phyloP scores from a whole-genome alignment of 2,888 invertebrate genomes.

The Pandemis corylana region DNA sequence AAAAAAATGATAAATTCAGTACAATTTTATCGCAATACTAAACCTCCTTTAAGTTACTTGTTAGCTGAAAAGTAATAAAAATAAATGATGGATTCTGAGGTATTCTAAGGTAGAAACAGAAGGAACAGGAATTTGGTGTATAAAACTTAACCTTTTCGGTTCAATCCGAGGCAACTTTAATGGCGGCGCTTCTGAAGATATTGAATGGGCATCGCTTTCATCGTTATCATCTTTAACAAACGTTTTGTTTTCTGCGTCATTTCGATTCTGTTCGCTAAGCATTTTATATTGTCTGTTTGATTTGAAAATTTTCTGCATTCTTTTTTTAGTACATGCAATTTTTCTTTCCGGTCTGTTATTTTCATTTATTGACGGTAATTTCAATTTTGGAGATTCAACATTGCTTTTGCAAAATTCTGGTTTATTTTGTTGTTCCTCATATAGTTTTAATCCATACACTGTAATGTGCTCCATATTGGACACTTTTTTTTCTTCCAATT shows the following conservation, averaged over 20 bases:
- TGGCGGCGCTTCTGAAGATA: conserved; percentile 72
- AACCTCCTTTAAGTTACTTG: neutral
- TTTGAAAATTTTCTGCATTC: conserved; percentile 62
- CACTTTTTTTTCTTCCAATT: conserved; percentile 52
- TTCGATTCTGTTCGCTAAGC: conserved; percentile 65
- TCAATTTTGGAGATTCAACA: conserved; percentile 52
- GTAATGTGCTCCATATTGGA: conserved; percentile 77
- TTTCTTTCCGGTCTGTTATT: conserved; percentile 64
- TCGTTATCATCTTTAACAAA: conserved; percentile 66
- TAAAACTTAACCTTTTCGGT: conserved; percentile 69
- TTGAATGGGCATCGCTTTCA: conserved; percentile 67
- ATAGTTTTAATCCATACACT: conserved; percentile 69
- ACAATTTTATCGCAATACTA: neutral
- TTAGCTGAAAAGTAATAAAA: conserved; percentile 4
- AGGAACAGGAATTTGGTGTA: conserved; percentile 5
- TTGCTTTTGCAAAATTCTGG: conserved; percentile 34
- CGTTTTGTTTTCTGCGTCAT: conserved; percentile 65
- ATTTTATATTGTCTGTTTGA: conserved; percentile 64
- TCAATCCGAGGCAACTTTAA: conserved; percentile 78
- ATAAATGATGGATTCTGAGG: neutral
- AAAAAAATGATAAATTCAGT: too few relatives aligned
- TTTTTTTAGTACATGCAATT: conserved; percentile 59
- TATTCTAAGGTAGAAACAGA: neutral
- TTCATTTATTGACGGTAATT: conserved; percentile 69
- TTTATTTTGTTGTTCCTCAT: conserved; percentile 52